These are phyloP conservation scores for Meghimatium bilineatum DNA, from an alignment of 2,888 invertebrate genomes.

Conservation along the genomic window DNA sequence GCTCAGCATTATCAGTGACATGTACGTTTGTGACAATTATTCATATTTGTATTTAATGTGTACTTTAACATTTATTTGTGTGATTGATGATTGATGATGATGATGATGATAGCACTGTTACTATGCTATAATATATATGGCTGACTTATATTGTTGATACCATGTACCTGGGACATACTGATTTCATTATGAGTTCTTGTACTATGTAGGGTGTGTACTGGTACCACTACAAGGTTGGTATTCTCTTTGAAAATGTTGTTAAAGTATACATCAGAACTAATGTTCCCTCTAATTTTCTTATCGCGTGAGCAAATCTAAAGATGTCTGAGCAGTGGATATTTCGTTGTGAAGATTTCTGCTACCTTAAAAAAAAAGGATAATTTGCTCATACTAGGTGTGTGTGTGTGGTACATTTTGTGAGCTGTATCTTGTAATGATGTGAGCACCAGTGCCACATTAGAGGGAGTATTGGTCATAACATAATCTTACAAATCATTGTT, in stretches of 20 bases:
- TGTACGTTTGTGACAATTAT: not conserved
- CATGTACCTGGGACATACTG: not conserved
- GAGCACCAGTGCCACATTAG: no score
- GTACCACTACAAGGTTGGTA: conserved; percentile 5
- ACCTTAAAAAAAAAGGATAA: no score
- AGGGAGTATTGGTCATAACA: no score
- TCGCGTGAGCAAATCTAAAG: no score
- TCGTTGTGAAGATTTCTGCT: no score
- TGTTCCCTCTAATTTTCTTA: no score
- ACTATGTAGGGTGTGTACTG: not conserved
- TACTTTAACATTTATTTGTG: not conserved
- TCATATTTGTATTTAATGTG: not conserved
- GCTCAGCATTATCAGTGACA: no score
- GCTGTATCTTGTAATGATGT: no score
- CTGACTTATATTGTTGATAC: not conserved
- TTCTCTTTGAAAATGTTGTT: not conserved
- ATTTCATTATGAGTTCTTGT: not conserved
- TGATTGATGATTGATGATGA: not conserved
- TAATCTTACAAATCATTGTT: not conserved
- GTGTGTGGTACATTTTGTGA: no score
- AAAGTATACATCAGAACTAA: not conserved
- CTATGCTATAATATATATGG: not conserved
- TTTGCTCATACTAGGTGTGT: no score
- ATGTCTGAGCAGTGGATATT: no score
- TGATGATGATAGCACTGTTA: not conserved